Percentiles rank a stretch among this genome's conserved stretches.
phyloP scores from a whole-genome alignment of 2,797 vertebrate species.

The Coranthus polyacanthus region DNA sequence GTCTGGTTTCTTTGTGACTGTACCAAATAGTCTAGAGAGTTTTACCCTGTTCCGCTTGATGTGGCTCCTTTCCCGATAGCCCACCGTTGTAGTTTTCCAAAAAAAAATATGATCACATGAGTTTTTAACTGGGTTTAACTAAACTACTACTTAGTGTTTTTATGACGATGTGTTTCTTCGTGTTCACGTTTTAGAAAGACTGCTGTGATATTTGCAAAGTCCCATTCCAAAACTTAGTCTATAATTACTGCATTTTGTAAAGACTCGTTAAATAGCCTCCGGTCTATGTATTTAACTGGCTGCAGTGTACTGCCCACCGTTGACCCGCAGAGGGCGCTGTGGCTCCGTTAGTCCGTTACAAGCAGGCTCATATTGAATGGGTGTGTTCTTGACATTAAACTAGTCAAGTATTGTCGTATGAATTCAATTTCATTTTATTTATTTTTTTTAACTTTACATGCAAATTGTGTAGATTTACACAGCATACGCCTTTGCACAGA shows the following conservation, averaged over 20 bases:
- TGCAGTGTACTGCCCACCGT: conserved; percentile 15
- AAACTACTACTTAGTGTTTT: conserved; percentile 26
- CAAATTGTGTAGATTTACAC: accelerated
- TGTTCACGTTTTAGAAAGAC: conserved; percentile 9
- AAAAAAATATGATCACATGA: conserved; percentile 8
- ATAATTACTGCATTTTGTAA: conserved; percentile 31
- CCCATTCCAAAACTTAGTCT: conserved; percentile 14
- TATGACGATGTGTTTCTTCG: conserved; percentile 6
- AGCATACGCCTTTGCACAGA: accelerated
- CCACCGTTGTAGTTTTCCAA: not conserved
- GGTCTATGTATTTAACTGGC: not conserved
- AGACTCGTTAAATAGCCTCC: conserved; percentile 2
- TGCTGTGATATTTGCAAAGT: conserved; percentile 26
- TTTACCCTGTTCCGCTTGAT: conserved; percentile 15
- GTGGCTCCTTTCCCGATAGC: not conserved
- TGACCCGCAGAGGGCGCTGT: conserved; percentile 66
- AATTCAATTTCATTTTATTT: not conserved
- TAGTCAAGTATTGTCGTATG: not conserved
- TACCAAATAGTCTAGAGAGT: conserved; percentile 15
- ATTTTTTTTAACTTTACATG: not conserved
- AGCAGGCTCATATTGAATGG: conserved; percentile 3
- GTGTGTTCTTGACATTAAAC: conserved; percentile 26
- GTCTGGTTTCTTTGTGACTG: not conserved
- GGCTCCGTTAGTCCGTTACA: not conserved
- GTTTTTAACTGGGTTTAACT: conserved; percentile 1